These are phyloP conservation scores for Solenopsis fugax DNA, from an alignment of 1,140 invertebrate species.

Conservation along the genomic window DNA sequence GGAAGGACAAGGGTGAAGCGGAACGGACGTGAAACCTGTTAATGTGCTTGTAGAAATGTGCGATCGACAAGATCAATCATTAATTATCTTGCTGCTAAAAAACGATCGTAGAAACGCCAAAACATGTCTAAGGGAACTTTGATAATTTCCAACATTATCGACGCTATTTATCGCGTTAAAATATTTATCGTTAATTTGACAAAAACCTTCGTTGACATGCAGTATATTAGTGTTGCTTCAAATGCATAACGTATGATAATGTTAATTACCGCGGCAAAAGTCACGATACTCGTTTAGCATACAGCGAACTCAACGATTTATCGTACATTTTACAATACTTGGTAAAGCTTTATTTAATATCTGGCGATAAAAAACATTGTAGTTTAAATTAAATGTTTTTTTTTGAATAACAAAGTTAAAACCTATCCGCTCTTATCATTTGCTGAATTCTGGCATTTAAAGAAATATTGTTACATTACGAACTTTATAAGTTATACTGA, in stretches of 20 bases:
- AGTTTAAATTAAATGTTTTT: neutral
- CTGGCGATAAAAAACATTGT: no score
- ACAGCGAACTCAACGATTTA: neutral
- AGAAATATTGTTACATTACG: neutral
- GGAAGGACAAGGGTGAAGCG: neutral
- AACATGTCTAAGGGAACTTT: neutral
- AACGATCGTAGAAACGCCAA: neutral
- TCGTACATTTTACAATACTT: neutral
- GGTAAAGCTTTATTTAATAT: neutral
- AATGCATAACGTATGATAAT: neutral
- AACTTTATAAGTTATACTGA: neutral
- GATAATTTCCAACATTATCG: neutral
- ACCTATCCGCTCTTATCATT: neutral
- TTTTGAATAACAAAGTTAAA: neutral
- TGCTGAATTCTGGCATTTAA: neutral
- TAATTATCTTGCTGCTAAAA: neutral
- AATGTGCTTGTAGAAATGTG: neutral
- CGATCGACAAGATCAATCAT: constrained; percentile 10
- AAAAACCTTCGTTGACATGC: neutral
- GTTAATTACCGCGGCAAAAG: neutral
- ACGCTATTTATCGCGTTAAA: neutral
- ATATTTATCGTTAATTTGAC: neutral
- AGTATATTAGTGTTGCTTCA: neutral
- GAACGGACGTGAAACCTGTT: neutral
- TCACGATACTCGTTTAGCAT: neutral